Evolutionary conservation across 2,797 vertebrate genomes (phyloP).

Genomic region (Gymnopithys bicolor): DNA sequence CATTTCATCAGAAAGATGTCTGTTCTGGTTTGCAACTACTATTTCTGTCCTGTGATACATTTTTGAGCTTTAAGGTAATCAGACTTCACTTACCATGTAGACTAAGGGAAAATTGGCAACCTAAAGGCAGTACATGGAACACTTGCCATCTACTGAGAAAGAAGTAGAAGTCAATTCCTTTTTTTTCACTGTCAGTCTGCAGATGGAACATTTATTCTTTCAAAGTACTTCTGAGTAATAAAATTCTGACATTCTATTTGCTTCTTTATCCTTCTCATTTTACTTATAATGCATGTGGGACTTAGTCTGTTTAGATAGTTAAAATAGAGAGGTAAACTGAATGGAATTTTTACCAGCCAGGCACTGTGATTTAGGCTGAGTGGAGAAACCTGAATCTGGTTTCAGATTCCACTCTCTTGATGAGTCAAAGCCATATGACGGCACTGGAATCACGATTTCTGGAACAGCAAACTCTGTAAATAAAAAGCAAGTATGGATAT

Average conservation of each 20-base stretch:
- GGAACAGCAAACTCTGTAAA: background rate
- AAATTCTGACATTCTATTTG: background rate
- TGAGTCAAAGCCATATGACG: background rate
- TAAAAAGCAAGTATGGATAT: background rate
- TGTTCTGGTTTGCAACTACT: background rate
- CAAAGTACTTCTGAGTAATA: background rate
- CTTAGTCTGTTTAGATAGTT: background rate
- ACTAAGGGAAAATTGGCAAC: background rate
- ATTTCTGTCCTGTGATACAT: background rate
- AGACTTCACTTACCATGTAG: background rate
- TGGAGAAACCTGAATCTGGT: background rate
- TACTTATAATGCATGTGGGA: background rate
- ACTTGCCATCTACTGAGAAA: background rate
- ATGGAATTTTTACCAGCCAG: background rate
- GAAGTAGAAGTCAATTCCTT: background rate
- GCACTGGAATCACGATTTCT: background rate
- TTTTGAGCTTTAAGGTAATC: background rate
- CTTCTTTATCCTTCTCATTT: background rate
- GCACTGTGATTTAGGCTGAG: background rate
- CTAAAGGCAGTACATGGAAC: background rate
- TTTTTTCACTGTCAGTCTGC: background rate
- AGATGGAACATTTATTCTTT: background rate
- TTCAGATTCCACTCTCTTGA: background rate
- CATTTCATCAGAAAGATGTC: background rate
- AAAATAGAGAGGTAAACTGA: background rate